Evolutionary conservation across 2,888 invertebrate species (phyloP).

Genomic region (Tipula lateralis): DNA sequence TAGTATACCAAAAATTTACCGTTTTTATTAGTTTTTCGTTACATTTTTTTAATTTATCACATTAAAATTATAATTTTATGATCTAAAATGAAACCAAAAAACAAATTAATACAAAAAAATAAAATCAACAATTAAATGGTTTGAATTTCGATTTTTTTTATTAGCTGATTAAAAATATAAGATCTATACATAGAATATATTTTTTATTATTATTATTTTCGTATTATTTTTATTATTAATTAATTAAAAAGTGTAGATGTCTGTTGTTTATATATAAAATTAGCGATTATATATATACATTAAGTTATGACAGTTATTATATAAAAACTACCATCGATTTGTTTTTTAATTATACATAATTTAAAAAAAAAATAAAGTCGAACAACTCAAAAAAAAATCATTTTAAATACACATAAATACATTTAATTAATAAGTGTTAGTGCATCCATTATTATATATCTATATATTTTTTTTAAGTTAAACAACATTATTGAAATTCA

Average conservation of each 20-base stretch:
- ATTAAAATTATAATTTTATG: not conserved
- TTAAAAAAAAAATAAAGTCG: not conserved
- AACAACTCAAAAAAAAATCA: not conserved
- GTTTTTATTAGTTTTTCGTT: not conserved
- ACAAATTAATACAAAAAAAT: not conserved
- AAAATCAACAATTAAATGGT: conserved; percentile 2
- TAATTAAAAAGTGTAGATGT: conserved; percentile 42
- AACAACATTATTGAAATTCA: conserved; percentile 19
- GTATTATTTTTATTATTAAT: not conserved
- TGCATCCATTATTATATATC: conserved; percentile 38
- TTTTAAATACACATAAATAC: conserved; percentile 26
- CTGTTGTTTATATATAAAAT: conserved; percentile 40
- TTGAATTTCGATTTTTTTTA: conserved; percentile 14
- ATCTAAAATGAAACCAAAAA: conserved; percentile 19
- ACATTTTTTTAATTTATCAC: not conserved
- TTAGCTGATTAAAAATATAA: conserved; percentile 3
- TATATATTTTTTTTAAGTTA: not conserved
- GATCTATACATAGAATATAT: conserved; percentile 25
- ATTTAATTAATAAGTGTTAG: conserved; percentile 36
- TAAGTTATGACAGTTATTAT: conserved; percentile 25
- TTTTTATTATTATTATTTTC: not conserved
- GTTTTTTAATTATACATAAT: not conserved
- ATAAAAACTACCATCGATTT: conserved; percentile 6
- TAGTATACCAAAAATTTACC: not conserved
- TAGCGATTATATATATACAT: conserved; percentile 25